Evolutionary conservation across 2,888 invertebrate genomes (phyloP), one percentile per base, ranked within the genome.

Genomic region (Ferrisia virgata): DNA sequence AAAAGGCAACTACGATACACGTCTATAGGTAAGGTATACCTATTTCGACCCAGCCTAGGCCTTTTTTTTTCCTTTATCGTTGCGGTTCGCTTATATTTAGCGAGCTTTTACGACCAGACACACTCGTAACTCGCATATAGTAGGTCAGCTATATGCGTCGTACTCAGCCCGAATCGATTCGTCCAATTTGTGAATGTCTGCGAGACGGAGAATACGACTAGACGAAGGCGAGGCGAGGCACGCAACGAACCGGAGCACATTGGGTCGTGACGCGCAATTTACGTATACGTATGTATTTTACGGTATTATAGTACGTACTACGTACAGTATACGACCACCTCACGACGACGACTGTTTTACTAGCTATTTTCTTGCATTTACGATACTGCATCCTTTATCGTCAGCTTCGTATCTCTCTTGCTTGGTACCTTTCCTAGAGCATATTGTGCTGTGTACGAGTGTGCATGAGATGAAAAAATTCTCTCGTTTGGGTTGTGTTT

Each of bases 71-170:
- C 13, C 8, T 40, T 40, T 40, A 40, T 64, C 64, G 64, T 11
- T 28, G n/a, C 31, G 69, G 5, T 69, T 69, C 15, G 69, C 6
- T n/a, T 33, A 13, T 8, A 13, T 13, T 6, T 69, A 15, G 69
- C 69, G 31, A 28, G 69, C n/a, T 69, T n/a, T 69, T 69, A 31
- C 69, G 69, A 31, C 36, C 72, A 36, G 28, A 25, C 36, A 18
- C 18, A 76, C 72, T 25, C 18, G 72, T 76, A 53, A 76, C 36
- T 33, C 36, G 72, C 72, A 76, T 69, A 69, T 76, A 76, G 72
- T 76, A 76, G 72, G 72, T 76, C 72, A 76, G 33, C 28, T 36
- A 76, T 76, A 76, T 76, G 33, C 33, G 72, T 36, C 72, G 36
- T 33, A 76, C 36, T 28, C 28, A 36, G 18, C 33, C n/a, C 18